Evolutionary conservation across 2,113 vertebrate genomes (phyloP), one percentile per base, ranked within the genome.

Genomic region (Caloenas nicobarica): DNA sequence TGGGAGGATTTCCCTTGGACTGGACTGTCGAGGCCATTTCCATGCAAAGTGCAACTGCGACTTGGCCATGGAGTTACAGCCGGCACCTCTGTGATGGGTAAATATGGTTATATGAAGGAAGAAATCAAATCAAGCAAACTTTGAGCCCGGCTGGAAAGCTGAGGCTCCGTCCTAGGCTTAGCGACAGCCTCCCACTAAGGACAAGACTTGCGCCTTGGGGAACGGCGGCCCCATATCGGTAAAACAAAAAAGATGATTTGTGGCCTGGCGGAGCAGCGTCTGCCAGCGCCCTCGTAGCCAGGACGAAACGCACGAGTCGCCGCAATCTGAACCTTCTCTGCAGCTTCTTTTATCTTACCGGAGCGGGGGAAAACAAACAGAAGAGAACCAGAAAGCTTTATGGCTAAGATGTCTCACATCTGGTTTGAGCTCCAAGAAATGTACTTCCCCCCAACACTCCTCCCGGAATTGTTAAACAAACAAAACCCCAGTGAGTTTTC

Each of bases 211-310:
- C 4, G 60, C 68, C 5, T 0, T 0, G 42, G 69, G 61, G 73
- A 84, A 10, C 4, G 0, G 73, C 1, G 0, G 73, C 56, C 83
- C 33, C 0, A 0, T 14, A 14, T 16, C 53, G 0, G 0, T 6
- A 9, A 19, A 88, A 44, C 28, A 23, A 19, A 26, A 46, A 31
- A 36, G 66, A 28, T 80, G 29, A 0, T 42, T 40, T 44, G 71
- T 83, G 72, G 64, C 66, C 72, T 77, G 0, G 1, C 13, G 5
- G 81, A 85, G 88, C 54, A 40, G 91, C 85, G 16, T 69, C 69
- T 62, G 81, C 58, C 69, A 78, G 74, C 2, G 17, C 51, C 74
- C 65, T 64, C 0, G 6, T 8, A 71, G 82, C 64, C 68, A 21
- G 91, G 83, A 7, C 58, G 92, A 91, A 88, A 93, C 8, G 91